Evolutionary conservation across 2,888 invertebrate genomes (phyloP), one percentile per base, ranked within the genome.

Genomic region (Balanococcus diminutus): DNA sequence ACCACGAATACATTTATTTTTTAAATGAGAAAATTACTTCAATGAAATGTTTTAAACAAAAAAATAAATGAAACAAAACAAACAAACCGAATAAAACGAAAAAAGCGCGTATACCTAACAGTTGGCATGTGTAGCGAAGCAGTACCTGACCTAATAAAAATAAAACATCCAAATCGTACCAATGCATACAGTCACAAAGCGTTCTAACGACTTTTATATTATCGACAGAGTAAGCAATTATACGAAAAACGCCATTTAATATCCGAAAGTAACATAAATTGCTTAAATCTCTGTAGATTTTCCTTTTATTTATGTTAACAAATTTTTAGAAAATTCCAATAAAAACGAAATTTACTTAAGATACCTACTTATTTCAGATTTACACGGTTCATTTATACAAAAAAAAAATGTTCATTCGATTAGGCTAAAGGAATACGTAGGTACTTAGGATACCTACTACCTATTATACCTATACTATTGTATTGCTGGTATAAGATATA

Each of bases 141-240:
- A 67, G 28, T 67, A 67, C 56, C 56, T 56, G 56, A 67, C 67
- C 67, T 28, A 67, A 67, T 67, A 67, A 67, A 67, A 67, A 67
- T 67, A 67, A 67, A 67, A 67, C 67, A 67, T 67, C 67, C 67
- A 28, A 67, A 28, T 67, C 67, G 67, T 28, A 67, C 28, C 28
- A 16, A 67, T 56, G 6, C 56, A 14, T 67, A 28, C 67, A 28
- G 28, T 67, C 28, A 67, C 67, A 28, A 61, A 67, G 67, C 67
- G 67, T 67, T 28, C 67, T 67, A 67, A 67, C 67, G 67, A 67
- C 67, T 67, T 67, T 67, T 67, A 67, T 67, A 67, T 28, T 67
- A 67, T 67, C 67, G 67, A 67, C 67, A 67, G 28, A 25, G 67
- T 28, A 28, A 67, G 67, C 67, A 67, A 67, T 67, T 67, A 67